A percentile compares a stretch with the other conserved stretches of the same genome.
phyloP scores from a whole-genome alignment of 2,888 invertebrate genomes.

The Cantharis rustica region DNA sequence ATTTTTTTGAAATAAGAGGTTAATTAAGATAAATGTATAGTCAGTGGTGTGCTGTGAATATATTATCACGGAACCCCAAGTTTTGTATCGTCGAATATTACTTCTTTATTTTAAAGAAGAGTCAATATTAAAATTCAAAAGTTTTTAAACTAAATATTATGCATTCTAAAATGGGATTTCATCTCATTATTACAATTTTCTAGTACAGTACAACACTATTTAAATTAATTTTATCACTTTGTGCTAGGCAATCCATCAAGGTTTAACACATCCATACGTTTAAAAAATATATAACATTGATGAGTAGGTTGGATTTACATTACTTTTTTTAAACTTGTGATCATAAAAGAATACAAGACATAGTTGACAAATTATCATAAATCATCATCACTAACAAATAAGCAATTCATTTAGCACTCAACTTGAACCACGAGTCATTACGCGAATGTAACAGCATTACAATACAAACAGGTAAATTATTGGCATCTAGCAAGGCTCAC shows the following conservation, averaged over 20 bases:
- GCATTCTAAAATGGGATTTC: background rate
- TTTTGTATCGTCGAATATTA: no score
- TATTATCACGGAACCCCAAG: no score
- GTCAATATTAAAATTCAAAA: background rate
- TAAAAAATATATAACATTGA: background rate
- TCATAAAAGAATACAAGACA: background rate
- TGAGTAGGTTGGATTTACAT: background rate
- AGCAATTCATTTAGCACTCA: background rate
- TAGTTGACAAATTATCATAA: background rate
- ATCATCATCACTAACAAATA: background rate
- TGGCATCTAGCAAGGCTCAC: slow-evolving; percentile 41
- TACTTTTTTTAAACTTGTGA: background rate
- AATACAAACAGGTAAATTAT: slow-evolving; percentile 27
- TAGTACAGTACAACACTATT: background rate
- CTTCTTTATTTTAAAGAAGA: no score
- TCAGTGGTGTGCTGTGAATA: no score
- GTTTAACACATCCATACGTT: background rate
- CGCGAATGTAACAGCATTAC: background rate
- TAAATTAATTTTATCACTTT: background rate
- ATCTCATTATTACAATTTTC: background rate
- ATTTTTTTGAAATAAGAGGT: background rate
- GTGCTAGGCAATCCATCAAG: background rate
- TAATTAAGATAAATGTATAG: background rate
- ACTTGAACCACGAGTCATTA: background rate
- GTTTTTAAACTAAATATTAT: background rate